Percentiles rank a stretch among this genome's conserved stretches.
phyloP scores from a whole-genome alignment of 2,797 vertebrate genomes.

The Iguana delicatissima region DNA sequence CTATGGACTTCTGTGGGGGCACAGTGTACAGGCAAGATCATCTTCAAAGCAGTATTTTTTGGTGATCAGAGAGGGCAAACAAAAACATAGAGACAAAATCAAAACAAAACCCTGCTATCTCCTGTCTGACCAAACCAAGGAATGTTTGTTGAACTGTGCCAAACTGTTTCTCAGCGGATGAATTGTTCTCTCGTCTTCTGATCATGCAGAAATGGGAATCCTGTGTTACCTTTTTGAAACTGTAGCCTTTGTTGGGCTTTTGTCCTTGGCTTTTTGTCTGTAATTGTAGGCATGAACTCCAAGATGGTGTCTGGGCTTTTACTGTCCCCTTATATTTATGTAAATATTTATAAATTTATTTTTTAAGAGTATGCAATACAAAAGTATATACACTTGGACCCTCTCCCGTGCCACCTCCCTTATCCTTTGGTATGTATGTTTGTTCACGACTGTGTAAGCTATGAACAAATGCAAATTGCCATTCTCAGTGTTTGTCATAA shows the following conservation, averaged over 20 bases:
- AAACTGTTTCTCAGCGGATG: slow-evolving; percentile 83
- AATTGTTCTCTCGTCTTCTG: slow-evolving; percentile 78
- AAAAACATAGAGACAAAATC: slow-evolving; percentile 64
- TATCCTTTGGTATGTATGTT: slow-evolving; percentile 70
- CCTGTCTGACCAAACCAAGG: slow-evolving; percentile 81
- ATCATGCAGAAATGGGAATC: slow-evolving; percentile 78
- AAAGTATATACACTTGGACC: slow-evolving; percentile 72
- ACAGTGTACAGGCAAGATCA: slow-evolving; percentile 82
- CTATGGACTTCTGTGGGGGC: slow-evolving; percentile 85
- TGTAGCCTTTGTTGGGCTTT: slow-evolving; percentile 68
- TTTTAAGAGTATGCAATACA: slow-evolving; percentile 68
- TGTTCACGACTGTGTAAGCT: slow-evolving; percentile 76
- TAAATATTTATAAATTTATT: slow-evolving; percentile 79
- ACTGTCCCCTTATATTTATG: slow-evolving; percentile 77
- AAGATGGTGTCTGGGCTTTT: slow-evolving; percentile 72
- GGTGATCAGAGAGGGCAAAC: slow-evolving; percentile 82
- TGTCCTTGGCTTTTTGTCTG: slow-evolving; percentile 72
- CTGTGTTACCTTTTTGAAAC: slow-evolving; percentile 72
- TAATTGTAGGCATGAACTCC: slow-evolving; percentile 76
- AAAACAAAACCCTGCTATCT: slow-evolving; percentile 72
- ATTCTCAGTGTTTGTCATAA: slow-evolving; percentile 74
- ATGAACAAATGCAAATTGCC: slow-evolving; percentile 72
- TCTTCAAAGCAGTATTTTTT: slow-evolving; percentile 80
- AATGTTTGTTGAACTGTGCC: slow-evolving; percentile 86
- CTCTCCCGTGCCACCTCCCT: slow-evolving; percentile 61